Base-by-base conservation (phyloP, 53 echinoderm and acorn worm species). In the Glandiceps talaboti region DNA sequence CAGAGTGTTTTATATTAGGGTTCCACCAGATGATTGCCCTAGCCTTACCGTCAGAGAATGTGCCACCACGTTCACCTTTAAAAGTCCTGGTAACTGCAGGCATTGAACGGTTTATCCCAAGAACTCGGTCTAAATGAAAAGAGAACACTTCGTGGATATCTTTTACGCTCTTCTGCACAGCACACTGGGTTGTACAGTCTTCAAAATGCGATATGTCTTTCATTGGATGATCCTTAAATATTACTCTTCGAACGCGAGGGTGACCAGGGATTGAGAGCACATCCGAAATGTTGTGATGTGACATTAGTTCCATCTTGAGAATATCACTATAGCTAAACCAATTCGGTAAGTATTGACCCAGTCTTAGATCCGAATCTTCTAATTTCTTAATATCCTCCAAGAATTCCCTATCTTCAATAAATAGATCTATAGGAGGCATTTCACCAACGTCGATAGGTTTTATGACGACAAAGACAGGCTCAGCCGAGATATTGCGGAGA, bases 111-210 rank as follows among this genome's bases (percentile, higher is more conserved):
- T 88, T 88, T 79, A 92, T 86, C 45, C 96, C 92, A 82, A 95
- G 82, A 31, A 92, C 90, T 74, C 96, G 82, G 79, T 95, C 96
- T 64, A 95, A 80, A 85, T 95, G 96, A 79, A 89, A 95, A 26
- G 96, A 90, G 31, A 92, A 83, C 31, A 95, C 89, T 84, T 88
- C 80, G 77, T 12, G 20, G 6, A 6, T 12, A 45, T 45, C 64
- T 12, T 45, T 20, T 20, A 45, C 64, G 20, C 64, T 6, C 64
- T 45, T 45, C 20, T 45, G 64, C 6, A 45, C 20, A 20, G 64
- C 64, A 45, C 64, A 45, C 64, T 45, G 64, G 6, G 6, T 20
- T 45, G 64, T 45, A 20, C 64, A 45, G 64, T 6, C 6, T 6
- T 45, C 64, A 20, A 45, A 45, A 45, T 45, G 6, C 20, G 6